These are phyloP conservation scores for Pedionomus torquatus DNA, from an alignment of 2,113 vertebrate species.

Conservation along the genomic window DNA sequence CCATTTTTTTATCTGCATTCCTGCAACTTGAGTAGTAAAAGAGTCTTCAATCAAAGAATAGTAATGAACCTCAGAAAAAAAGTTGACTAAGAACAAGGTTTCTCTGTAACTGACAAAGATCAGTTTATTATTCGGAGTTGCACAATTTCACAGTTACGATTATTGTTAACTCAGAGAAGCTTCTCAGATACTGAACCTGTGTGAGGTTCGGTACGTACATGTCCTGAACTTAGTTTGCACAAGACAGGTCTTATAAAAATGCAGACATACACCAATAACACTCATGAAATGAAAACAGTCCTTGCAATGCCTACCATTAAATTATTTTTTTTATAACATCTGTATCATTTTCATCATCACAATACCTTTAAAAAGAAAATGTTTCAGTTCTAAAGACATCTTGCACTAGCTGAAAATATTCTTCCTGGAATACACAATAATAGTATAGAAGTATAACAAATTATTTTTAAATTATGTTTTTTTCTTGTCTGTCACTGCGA, in stretches of 20 bases:
- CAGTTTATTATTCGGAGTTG: not conserved
- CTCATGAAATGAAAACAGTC: not conserved
- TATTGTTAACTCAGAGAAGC: not conserved
- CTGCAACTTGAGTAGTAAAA: not conserved
- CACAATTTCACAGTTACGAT: not conserved
- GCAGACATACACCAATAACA: not conserved
- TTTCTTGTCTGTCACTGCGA: not conserved
- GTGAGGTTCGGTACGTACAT: not conserved
- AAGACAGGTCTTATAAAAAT: not conserved
- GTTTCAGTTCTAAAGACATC: not conserved
- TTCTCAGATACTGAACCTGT: no score
- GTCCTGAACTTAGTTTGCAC: not conserved
- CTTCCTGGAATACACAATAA: not conserved
- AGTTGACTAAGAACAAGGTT: not conserved
- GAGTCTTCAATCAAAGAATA: not conserved
- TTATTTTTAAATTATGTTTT: not conserved
- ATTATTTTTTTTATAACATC: not conserved
- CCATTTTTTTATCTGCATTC: not conserved
- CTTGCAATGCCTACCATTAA: not conserved
- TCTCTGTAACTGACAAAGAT: not conserved
- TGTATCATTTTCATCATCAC: not conserved
- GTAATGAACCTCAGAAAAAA: not conserved
- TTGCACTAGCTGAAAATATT: not conserved
- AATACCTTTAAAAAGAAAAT: not conserved
- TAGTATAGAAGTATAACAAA: not conserved